Evolutionary conservation across 2,888 invertebrate species (phyloP).

Genomic region (Xylota segnis): DNA sequence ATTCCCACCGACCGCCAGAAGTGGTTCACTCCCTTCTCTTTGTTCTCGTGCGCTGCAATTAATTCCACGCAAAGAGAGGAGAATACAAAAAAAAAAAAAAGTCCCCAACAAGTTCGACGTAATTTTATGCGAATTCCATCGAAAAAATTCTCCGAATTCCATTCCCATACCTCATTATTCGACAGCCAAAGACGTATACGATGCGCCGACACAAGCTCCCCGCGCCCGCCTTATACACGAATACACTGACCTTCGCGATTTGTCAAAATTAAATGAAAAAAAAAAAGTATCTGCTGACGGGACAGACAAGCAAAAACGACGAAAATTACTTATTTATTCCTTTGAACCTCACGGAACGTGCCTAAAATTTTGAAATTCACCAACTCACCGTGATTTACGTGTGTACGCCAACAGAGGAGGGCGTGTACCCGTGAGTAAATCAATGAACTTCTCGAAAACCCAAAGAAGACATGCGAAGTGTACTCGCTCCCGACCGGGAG

Average conservation of each 20-base stretch:
- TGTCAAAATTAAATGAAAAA: constrained; percentile 28
- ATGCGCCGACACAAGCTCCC: too few species aligned
- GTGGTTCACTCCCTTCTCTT: not conserved
- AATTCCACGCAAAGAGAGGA: too few species aligned
- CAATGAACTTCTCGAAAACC: constrained; percentile 48
- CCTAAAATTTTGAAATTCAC: constrained; percentile 42
- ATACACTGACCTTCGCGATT: constrained; percentile 65
- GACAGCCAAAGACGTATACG: not conserved
- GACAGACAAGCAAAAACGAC: not conserved
- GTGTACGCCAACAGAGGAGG: constrained; percentile 8
- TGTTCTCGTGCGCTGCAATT: not conserved
- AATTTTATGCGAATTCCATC: constrained; percentile 40
- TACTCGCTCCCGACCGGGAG: not conserved
- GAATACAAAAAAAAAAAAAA: not conserved
- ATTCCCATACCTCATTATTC: constrained; percentile 44
- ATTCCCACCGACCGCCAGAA: not conserved
- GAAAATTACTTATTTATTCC: constrained; percentile 36
- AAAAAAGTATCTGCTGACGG: constrained; percentile 14
- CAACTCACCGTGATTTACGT: constrained; percentile 18
- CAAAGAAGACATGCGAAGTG: constrained; percentile 1
- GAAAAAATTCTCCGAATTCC: constrained; percentile 47
- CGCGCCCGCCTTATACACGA: constrained; percentile 9
- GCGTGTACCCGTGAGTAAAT: constrained; percentile 27
- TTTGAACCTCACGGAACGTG: constrained; percentile 50
- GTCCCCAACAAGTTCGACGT: constrained; percentile 21